A percentile compares a stretch with the other conserved stretches of the same genome.
Conservation (phyloP, 2,888 invertebrate genomes). For the Drosophila eohydei region DNA sequence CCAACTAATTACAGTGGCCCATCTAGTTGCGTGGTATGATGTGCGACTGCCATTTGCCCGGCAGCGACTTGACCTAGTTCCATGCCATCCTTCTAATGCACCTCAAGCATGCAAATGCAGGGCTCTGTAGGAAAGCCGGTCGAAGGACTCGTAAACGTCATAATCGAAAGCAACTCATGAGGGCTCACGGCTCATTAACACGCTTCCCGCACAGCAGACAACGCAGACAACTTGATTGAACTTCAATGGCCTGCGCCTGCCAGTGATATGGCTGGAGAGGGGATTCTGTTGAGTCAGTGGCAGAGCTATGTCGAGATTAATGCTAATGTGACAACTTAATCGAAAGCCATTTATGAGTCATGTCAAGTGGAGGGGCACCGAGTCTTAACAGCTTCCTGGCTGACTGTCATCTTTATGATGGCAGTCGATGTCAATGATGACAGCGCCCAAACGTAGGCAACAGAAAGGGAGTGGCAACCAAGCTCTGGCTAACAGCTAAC, state of each 20-base stretch:
- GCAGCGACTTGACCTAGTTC: conserved; percentile 44
- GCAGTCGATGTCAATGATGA: conserved; percentile 56
- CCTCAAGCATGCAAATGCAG: conserved; percentile 31
- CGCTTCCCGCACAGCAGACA: conserved; percentile 32
- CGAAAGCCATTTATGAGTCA: conserved; percentile 80
- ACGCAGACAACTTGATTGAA: conserved; percentile 72
- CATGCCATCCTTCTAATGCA: conserved; percentile 27
- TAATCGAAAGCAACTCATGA: conserved; percentile 57
- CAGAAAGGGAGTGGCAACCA: not conserved
- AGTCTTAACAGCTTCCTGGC: conserved; percentile 15
- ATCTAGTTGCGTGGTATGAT: conserved; percentile 3
- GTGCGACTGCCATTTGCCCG: conserved; percentile 12
- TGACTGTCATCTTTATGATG: conserved; percentile 49
- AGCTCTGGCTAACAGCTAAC: conserved; percentile 13
- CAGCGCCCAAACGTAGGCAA: conserved; percentile 59
- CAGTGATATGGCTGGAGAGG: not conserved
- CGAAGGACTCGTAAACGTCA: conserved; percentile 36
- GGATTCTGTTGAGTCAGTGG: not conserved
- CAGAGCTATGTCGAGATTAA: conserved; percentile 63
- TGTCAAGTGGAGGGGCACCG: conserved; percentile 59
- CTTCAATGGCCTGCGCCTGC: conserved; percentile 50
- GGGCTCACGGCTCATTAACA: conserved; percentile 70
- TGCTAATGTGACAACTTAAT: conserved; percentile 81
- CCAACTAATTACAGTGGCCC: conserved; percentile 12
- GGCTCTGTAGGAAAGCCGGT: not conserved